Evolutionary conservation across 2,113 vertebrate species (phyloP).

Genomic region (Myxocyprinus asiaticus): DNA sequence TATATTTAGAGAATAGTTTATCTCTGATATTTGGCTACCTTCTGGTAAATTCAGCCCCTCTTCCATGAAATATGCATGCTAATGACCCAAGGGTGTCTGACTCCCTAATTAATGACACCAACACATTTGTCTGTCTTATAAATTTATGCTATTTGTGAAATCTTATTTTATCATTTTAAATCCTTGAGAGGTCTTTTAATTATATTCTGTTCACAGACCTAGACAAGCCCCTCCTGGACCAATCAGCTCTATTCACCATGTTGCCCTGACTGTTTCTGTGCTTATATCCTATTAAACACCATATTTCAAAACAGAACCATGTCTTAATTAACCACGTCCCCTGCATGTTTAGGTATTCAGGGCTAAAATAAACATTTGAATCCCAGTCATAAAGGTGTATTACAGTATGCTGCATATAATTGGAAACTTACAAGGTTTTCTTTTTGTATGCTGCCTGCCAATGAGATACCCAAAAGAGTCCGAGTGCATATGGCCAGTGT

Average conservation of each 20-base stretch:
- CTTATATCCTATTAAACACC: too few species aligned
- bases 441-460: neutral
- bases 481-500: conserved; percentile 40
- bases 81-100: conserved; percentile 4
- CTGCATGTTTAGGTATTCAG: neutral
- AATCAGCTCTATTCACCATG: neutral
- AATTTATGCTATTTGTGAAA: neutral
- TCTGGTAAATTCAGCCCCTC: neutral
- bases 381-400: neutral
- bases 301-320: too few species aligned
- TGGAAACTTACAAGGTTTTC: neutral
- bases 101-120: conserved; percentile 15
- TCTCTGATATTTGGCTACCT: neutral
- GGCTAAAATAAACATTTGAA: neutral
- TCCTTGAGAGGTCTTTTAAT: too few species aligned
- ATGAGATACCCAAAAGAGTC: conserved; percentile 24
- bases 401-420: neutral
- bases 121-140: conserved; percentile 6
- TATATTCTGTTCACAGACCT: conserved; percentile 7
- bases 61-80: conserved; percentile 19
- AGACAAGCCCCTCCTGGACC: neutral
- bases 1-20: too few species aligned
- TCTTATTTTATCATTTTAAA: neutral
- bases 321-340: neutral
- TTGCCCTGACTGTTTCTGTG: neutral